Evolutionary conservation across 2,797 vertebrate species (phyloP), one percentile per base, ranked within the genome.

Genomic region (Acanthopagrus latus): DNA sequence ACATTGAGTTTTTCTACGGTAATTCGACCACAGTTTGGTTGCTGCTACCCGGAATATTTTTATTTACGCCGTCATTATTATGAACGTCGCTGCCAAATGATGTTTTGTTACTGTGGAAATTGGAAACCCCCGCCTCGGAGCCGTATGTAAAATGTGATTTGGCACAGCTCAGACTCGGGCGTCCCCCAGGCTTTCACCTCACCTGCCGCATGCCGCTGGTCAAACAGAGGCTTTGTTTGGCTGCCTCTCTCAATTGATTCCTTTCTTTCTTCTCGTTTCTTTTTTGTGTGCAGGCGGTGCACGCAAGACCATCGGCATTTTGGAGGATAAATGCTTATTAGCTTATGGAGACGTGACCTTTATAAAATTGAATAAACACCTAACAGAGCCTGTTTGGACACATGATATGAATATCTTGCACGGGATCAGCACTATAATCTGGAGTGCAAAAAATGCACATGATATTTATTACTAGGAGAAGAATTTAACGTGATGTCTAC

Each of bases 71-170:
- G 23, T 69, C 52, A 70, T 84, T 83, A 81, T 87, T 83, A 66
- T 57, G 73, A 78, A 85, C 76, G 66, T 64, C 29, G 56, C 62
- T 74, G 78, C 84, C 76, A 80, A 85, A 81, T 57, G 20, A 44
- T 72, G 75, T 86, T 85, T 86, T 88, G 65, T 86, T 83, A 55
- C 48, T 73, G n/a, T 62, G 74, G 52, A 84, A 82, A 86, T 83
- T 82, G 63, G 62, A 82, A 80, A 74, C 65, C 79, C 58, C 44
- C 7, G 71, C 52, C 62, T 84, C 5, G 4, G 58, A 87, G 66
- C 59, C 4, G 7, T 44, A 68, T 85, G 71, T 78, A 52, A 76
- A 85, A 76, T 80, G 62, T 54, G 59, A 88, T 86, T 83, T 63
- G 76, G 77, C 70, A 73, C 60, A 69, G 82, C 81, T 74, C 52